Evolutionary conservation across 2,888 invertebrate species (phyloP).

Genomic region (Oxycera nigricornis): DNA sequence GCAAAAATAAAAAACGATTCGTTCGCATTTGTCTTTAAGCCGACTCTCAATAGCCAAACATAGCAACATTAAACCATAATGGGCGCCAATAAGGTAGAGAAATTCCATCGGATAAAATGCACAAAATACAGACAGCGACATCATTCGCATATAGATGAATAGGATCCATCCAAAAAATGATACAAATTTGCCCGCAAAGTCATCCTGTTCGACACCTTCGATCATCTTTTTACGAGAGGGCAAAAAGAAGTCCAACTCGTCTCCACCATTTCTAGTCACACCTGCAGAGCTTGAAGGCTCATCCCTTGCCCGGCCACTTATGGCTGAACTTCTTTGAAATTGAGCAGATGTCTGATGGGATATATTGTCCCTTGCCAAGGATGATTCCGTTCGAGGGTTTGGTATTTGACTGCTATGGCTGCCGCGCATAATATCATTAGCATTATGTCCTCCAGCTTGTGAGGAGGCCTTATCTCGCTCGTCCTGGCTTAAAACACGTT

Average conservation of each 20-base stretch:
- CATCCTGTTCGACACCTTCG: constrained; percentile 77
- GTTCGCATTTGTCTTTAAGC: constrained; percentile 63
- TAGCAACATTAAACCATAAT: constrained; percentile 71
- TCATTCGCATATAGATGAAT: constrained; percentile 74
- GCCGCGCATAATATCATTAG: constrained; percentile 31
- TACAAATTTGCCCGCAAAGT: constrained; percentile 72
- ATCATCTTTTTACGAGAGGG: constrained; percentile 64
- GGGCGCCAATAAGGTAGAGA: constrained; percentile 67
- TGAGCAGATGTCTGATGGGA: constrained; percentile 21
- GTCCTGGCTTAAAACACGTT: constrained; percentile 62
- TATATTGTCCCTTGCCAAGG: not conserved
- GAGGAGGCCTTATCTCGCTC: constrained; percentile 54
- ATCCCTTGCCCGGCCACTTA: not conserved
- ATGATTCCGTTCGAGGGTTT: constrained; percentile 30
- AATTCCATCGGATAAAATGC: constrained; percentile 71
- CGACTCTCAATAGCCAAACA: constrained; percentile 72
- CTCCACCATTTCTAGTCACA: constrained; percentile 24
- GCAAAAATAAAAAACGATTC: constrained; percentile 70
- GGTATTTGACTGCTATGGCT: constrained; percentile 34
- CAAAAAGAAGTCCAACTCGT: constrained; percentile 59
- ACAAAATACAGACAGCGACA: constrained; percentile 74
- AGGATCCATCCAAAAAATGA: constrained; percentile 80
- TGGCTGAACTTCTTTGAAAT: not conserved
- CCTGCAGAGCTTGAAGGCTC: not conserved
- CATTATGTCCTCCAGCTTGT: constrained; percentile 43